Conservation (phyloP, 2,797 vertebrate species). For the Melanotaenia maccullochi region DNA sequence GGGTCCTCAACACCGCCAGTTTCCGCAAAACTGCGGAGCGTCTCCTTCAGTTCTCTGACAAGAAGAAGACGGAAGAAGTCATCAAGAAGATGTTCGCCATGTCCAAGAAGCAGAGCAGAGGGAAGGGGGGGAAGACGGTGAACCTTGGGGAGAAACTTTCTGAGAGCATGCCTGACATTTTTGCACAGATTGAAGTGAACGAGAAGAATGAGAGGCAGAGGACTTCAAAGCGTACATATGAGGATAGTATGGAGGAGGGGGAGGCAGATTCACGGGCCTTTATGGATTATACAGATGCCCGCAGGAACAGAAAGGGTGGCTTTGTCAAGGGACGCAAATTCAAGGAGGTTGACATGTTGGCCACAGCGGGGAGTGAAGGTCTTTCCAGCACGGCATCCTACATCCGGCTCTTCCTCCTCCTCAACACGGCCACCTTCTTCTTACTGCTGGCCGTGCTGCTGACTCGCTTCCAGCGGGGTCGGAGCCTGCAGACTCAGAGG, state of each 20-base stretch:
- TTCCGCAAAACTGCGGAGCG: slow-evolving; percentile 93
- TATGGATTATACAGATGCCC: slow-evolving; percentile 89
- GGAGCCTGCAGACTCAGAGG: slow-evolving; percentile 90
- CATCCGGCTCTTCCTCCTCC: slow-evolving; percentile 91
- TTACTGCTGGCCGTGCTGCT: slow-evolving; percentile 91
- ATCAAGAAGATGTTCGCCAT: slow-evolving; percentile 91
- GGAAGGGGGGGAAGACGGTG: slow-evolving; percentile 83
- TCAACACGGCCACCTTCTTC: slow-evolving; percentile 95
- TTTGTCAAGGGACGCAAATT: slow-evolving; percentile 79
- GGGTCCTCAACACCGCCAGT: slow-evolving; percentile 89
- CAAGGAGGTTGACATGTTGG: slow-evolving; percentile 83
- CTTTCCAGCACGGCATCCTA: slow-evolving; percentile 86
- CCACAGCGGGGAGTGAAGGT: slow-evolving; percentile 78
- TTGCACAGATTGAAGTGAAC: slow-evolving; percentile 93
- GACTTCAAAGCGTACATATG: slow-evolving; percentile 87
- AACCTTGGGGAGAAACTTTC: slow-evolving; percentile 87
- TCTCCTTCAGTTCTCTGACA: slow-evolving; percentile 91
- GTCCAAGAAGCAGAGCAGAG: slow-evolving; percentile 85
- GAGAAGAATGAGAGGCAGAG: slow-evolving; percentile 91
- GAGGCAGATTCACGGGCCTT: slow-evolving; percentile 91
- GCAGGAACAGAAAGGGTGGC: slow-evolving; percentile 82
- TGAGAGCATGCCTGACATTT: slow-evolving; percentile 90
- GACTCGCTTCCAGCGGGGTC: slow-evolving; percentile 90
- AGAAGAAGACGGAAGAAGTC: slow-evolving; percentile 89
- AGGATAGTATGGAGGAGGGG: slow-evolving; percentile 90